Conservation (phyloP, 2,888 invertebrate species). For the Epirrhoe tristata region DNA sequence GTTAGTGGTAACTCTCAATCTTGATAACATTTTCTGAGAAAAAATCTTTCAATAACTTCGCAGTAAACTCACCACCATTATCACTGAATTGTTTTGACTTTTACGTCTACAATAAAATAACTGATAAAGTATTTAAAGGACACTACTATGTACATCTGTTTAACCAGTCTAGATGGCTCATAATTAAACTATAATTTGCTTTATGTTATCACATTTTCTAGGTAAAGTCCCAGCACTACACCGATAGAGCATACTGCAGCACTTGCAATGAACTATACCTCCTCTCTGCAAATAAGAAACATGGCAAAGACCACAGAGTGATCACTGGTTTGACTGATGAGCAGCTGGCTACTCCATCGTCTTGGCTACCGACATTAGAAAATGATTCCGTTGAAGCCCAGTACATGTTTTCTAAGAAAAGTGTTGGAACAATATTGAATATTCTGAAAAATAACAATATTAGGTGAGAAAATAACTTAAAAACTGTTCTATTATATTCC, state of each 20-base stretch:
- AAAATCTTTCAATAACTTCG: too few relatives aligned
- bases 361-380: slow-evolving; percentile 88
- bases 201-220: slow-evolving; percentile 44
- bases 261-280: slow-evolving; percentile 86
- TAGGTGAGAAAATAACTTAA: slow-evolving; percentile 67
- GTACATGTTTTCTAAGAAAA: slow-evolving; percentile 91
- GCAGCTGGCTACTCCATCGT: slow-evolving; percentile 87
- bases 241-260: slow-evolving; percentile 87
- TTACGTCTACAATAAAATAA: too few relatives aligned
- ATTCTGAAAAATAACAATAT: slow-evolving; percentile 86
- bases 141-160: too few relatives aligned
- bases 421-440: slow-evolving; percentile 87
- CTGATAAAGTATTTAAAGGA: too few relatives aligned
- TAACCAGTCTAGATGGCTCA: not conserved
- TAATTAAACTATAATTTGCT: not conserved
- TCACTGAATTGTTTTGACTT: not conserved
- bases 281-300: slow-evolving; percentile 70
- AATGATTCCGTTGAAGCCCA: slow-evolving; percentile 94
- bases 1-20: too few relatives aligned
- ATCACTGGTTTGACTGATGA: slow-evolving; percentile 83
- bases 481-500: too few relatives aligned
- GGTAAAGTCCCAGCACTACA: slow-evolving; percentile 72
- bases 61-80: not conserved
- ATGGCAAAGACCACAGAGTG: slow-evolving; percentile 85
- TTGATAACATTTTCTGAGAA: too few relatives aligned